Evolutionary conservation across 2,797 vertebrate species (phyloP).

Genomic region (Sebastes steindachneri): DNA sequence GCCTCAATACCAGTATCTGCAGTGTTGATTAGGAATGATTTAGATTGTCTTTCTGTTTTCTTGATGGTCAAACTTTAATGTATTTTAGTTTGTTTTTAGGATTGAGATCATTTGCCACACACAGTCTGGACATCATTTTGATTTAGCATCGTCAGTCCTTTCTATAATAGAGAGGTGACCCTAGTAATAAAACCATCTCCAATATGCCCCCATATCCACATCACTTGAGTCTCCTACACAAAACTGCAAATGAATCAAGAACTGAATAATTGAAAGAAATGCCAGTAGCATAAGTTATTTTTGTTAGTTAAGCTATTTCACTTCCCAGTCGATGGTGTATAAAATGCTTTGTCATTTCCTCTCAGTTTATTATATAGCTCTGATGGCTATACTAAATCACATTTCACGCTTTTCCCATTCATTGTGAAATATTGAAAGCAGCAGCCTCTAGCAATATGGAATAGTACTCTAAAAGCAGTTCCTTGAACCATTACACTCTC

Average conservation of each 20-base stretch:
- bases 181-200: background rate
- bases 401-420: constrained; percentile 32
- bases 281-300: background rate
- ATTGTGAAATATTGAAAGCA: constrained; percentile 42
- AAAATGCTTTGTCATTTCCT: constrained; percentile 15
- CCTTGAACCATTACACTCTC: constrained; percentile 45
- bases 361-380: background rate
- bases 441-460: constrained; percentile 30
- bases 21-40: background rate
- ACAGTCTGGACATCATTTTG: background rate
- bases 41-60: background rate
- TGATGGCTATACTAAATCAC: constrained; percentile 29
- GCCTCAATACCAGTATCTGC: background rate
- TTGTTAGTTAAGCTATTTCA: background rate
- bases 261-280: background rate
- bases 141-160: background rate
- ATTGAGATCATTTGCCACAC: background rate
- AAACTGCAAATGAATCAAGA: background rate
- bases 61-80: background rate
- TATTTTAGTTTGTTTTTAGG: background rate
- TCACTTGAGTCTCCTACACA: background rate
- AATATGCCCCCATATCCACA: background rate
- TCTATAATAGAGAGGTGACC: background rate
- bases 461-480: constrained; percentile 41
- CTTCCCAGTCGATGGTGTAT: background rate